Conservation (phyloP, 2,888 invertebrate species). For the Ecliptopera silaceata region DNA sequence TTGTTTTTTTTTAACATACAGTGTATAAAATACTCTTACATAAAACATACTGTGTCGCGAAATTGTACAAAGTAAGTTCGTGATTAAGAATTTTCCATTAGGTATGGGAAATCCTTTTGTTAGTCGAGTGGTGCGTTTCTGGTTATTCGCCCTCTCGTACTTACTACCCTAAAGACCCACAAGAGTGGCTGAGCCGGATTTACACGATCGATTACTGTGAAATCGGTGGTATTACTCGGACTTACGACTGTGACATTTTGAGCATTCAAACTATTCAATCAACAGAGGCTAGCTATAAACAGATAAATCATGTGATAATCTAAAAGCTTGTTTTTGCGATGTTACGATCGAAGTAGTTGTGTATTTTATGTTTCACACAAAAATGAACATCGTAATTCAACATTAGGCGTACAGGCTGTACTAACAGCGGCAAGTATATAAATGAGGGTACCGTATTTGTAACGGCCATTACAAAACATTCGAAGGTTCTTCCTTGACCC, state of each 20-base stretch:
- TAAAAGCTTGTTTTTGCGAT: no score
- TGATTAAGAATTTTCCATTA: slow-evolving; percentile 58
- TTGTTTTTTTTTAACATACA: no score
- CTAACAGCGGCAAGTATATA: slow-evolving; percentile 51
- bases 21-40: no score
- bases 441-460: slow-evolving; percentile 54
- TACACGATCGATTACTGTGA: slow-evolving; percentile 63
- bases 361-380: slow-evolving; percentile 35
- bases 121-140: slow-evolving; percentile 54
- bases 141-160: slow-evolving; percentile 54
- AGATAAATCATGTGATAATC: no score
- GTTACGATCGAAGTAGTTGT: slow-evolving; percentile 1
- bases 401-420: slow-evolving; percentile 51
- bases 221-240: slow-evolving; percentile 46
- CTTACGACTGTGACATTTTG: slow-evolving; percentile 28
- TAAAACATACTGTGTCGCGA: slow-evolving; percentile 37
- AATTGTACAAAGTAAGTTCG: slow-evolving; percentile 43
- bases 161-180: slow-evolving; percentile 51
- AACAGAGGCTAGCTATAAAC: no score
- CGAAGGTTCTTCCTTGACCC: slow-evolving; percentile 59
- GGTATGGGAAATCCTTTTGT: slow-evolving; percentile 63
- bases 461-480: slow-evolving; percentile 60
- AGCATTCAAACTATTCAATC: neutral
- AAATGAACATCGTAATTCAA: slow-evolving; percentile 43
- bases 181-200: slow-evolving; percentile 66